Percentiles rank a stretch among this genome's conserved stretches.
Conservation (phyloP, 2,797 vertebrate species). For the Mallotus villosus region DNA sequence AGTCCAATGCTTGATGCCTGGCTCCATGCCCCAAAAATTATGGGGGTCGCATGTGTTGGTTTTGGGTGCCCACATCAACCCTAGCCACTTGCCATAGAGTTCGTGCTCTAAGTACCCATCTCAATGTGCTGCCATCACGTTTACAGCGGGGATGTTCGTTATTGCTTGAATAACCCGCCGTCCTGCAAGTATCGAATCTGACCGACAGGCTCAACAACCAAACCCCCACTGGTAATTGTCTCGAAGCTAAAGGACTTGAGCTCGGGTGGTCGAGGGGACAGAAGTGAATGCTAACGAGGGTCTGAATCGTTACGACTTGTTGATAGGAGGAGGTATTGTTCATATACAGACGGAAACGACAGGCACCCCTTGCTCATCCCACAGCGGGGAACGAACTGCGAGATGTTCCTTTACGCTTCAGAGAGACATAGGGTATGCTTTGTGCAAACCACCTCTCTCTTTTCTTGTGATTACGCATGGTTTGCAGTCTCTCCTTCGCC, state of each 20-base stretch:
- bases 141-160: constrained; percentile 29
- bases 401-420: constrained; percentile 28
- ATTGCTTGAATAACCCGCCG: constrained; percentile 29
- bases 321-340: constrained; percentile 64
- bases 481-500: constrained; percentile 28
- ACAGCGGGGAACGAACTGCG: constrained; percentile 45
- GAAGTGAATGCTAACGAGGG: constrained; percentile 50
- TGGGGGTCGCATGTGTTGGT: neutral
- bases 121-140: constrained; percentile 21
- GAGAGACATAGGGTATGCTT: constrained; percentile 17
- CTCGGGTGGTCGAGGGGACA: constrained; percentile 37
- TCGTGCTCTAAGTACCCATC: neutral
- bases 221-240: constrained; percentile 37
- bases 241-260: constrained; percentile 39
- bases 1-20: neutral
- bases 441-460: constrained; percentile 12
- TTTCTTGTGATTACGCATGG: constrained; percentile 37
- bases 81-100: no score
- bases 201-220: constrained; percentile 34
- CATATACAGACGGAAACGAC: constrained; percentile 50
- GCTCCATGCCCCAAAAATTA: neutral
- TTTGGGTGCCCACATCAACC: neutral
- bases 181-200: constrained; percentile 29
- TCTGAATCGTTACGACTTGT: constrained; percentile 72
- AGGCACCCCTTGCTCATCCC: constrained; percentile 36